Conservation (phyloP, 2,888 invertebrate species). For the Oscheius sp. region DNA sequence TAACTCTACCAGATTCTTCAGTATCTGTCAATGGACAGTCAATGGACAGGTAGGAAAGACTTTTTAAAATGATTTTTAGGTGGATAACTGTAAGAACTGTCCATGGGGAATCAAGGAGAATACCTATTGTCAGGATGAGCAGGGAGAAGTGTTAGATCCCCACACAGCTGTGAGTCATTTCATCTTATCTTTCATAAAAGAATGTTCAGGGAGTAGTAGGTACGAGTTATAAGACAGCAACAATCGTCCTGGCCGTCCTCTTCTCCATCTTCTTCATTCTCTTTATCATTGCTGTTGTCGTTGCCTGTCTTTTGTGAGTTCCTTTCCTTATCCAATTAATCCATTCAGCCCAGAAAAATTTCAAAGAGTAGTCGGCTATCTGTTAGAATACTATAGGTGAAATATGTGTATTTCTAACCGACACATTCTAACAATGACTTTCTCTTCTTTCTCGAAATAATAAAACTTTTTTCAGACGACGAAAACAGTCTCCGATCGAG, state of each 20-base stretch:
- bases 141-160: conserved; percentile 51
- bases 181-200: not conserved
- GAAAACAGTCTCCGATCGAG: conserved; percentile 28
- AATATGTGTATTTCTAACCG: not conserved
- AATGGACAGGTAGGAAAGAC: conserved; percentile 35
- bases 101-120: conserved; percentile 65
- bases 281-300: conserved; percentile 9
- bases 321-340: not conserved
- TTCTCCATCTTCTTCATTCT: conserved; percentile 44
- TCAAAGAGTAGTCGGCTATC: not conserved
- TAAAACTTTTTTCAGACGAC: conserved; percentile 25
- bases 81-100: conserved; percentile 62
- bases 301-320: conserved; percentile 23
- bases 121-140: conserved; percentile 58
- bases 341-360: not conserved
- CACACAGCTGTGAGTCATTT: conserved; percentile 41
- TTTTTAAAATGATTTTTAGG: conserved; percentile 37
- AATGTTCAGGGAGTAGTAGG: conserved; percentile 51
- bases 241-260: conserved; percentile 56
- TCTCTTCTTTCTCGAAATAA: not conserved
- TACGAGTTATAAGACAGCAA: conserved; percentile 53
- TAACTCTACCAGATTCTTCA: conserved; percentile 58
- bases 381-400: conserved; percentile 10
- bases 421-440: not conserved
- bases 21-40: conserved; percentile 52